These are phyloP conservation scores for Spilosoma lubricipeda DNA, from an alignment of 2,888 invertebrate species.

Conservation along the genomic window DNA sequence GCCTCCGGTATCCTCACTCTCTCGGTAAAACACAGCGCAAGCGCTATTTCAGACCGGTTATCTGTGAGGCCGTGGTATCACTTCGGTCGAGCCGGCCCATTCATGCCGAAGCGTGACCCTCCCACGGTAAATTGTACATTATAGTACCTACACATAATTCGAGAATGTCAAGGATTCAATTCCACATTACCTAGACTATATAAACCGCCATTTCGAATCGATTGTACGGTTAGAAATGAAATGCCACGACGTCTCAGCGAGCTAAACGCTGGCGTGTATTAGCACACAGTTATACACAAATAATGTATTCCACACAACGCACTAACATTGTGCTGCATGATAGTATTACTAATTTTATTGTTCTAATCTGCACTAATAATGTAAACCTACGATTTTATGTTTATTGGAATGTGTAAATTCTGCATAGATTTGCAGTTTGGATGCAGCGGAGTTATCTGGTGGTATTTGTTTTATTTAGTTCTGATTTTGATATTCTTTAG, in stretches of 20 bases:
- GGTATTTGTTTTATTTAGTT: background rate
- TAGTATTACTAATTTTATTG: constrained; percentile 14
- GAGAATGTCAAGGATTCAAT: constrained; percentile 1
- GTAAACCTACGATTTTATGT: background rate
- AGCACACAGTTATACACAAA: constrained; percentile 3
- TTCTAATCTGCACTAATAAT: constrained; percentile 6
- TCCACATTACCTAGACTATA: background rate
- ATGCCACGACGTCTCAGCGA: background rate
- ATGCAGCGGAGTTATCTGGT: background rate
- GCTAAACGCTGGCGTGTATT: constrained; percentile 11
- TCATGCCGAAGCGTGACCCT: no score
- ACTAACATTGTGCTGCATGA: constrained; percentile 9
- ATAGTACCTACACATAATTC: background rate
- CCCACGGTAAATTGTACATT: no score
- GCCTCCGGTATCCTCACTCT: no score
- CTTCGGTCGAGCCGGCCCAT: no score
- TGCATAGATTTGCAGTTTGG: background rate
- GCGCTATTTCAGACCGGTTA: no score
- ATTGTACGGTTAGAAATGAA: constrained; percentile 4
- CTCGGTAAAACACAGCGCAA: no score
- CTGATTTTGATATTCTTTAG: no score
- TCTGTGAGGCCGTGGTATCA: no score
- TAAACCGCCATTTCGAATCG: constrained; percentile 3
- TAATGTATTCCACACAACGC: constrained; percentile 10
- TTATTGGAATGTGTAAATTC: background rate